These are phyloP conservation scores for Cloeon dipterum DNA, from an alignment of 2,888 invertebrate species.

Conservation along the genomic window DNA sequence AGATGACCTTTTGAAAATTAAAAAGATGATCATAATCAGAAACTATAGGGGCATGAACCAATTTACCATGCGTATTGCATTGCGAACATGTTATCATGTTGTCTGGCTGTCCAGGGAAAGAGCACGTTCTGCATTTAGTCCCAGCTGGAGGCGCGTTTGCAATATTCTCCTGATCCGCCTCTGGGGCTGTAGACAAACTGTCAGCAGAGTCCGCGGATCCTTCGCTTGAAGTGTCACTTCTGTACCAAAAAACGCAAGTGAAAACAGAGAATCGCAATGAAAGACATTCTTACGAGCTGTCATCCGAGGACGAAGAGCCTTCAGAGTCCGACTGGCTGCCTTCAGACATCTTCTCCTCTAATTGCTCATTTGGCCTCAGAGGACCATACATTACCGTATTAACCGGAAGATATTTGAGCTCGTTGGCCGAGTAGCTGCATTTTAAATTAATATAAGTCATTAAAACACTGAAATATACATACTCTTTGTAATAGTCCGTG, in stretches of 20 bases:
- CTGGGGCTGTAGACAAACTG: slow-evolving; percentile 8
- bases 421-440: slow-evolving; percentile 46
- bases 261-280: not conserved
- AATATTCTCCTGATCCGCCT: slow-evolving; percentile 7
- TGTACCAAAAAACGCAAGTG: not conserved
- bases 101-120: slow-evolving; percentile 18
- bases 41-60: too few relatives aligned
- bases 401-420: slow-evolving; percentile 78
- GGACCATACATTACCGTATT: slow-evolving; percentile 63
- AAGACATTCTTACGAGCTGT: slow-evolving; percentile 18
- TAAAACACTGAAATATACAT: slow-evolving; percentile 9
- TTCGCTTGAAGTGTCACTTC: slow-evolving; percentile 21
- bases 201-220: slow-evolving; percentile 20
- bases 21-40: slow-evolving; percentile 2
- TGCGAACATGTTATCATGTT: slow-evolving; percentile 32
- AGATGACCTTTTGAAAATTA: slow-evolving; percentile 59
- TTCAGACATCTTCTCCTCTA: slow-evolving; percentile 26
- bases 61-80: slow-evolving; percentile 33
- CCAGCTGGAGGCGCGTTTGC: slow-evolving; percentile 2
- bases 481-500: slow-evolving; percentile 60
- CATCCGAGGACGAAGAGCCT: slow-evolving; percentile 23
- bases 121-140: slow-evolving; percentile 24
- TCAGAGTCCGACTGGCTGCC: slow-evolving; percentile 27
- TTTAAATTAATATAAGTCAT: too few relatives aligned
- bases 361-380: slow-evolving; percentile 22